Base-by-base conservation (phyloP, 2,888 invertebrate genomes). In the Drosophila monieri region DNA sequence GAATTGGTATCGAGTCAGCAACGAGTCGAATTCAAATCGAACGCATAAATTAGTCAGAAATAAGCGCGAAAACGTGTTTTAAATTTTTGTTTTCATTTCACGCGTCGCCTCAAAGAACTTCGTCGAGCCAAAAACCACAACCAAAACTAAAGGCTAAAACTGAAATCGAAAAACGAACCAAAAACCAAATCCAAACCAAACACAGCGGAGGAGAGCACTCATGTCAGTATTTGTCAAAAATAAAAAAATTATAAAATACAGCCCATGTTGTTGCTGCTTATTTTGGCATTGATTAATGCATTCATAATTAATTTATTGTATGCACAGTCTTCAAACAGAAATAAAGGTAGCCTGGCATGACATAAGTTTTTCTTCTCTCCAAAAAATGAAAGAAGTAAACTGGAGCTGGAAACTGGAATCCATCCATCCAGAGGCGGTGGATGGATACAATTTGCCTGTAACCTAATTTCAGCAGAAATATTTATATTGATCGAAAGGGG, bases 251-350 rank as follows among this genome's bases (percentile, higher is more conserved):
- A 41, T 18, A 49, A 54, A 59, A 27, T 37, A 39, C 46, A 37
- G 37, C 67, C 37, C 35, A 37, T 47, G 47, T 9, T 47, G 47
- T 27, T 47, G 27, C 15, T 61, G 61, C 48, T 62, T 74, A 76
- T 85, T 83, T 83, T 88, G 89, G 85, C 89, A 89, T 74, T 89
- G 89, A 89, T 89, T 89, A 89, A 89, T 89, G 86, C 86, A 85
- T 86, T 89, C 88, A 86, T 88, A 89, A 89, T 89, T 85, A 85
- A 89, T 89, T 88, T 85, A 79, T 84, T 84, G 84, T 84, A 85
- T 60, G 73, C 60, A 68, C 53, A 71, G 62, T 21, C 61, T 44
- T 57, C 61, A 23, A 39, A 30, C 52, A 6, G 21, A 68, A 44
- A 48, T 57, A 48, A 60, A 62, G 61, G 61, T 44, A 61, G 51